Base-by-base conservation (phyloP, 2,797 vertebrate species). In the Sebastes jordani region DNA sequence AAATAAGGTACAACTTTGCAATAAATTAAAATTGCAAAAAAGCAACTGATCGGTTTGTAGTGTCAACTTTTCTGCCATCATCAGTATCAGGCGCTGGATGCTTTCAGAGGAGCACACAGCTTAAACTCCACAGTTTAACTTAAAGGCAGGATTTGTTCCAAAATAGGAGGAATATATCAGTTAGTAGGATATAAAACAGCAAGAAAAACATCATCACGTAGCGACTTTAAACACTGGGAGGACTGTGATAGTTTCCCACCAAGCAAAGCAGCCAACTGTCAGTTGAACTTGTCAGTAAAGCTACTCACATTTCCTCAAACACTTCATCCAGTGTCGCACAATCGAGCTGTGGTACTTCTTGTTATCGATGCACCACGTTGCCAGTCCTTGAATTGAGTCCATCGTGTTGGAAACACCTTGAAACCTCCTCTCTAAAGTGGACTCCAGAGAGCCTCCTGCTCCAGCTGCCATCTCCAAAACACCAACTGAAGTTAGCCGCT, bases 321-420 rank as follows among this genome's bases (percentile, higher is more conserved):
- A 97, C 95, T 97, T 98, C 68, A 97, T 95, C 98, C 98, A 99
- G 86, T 97, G 95, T 36, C 96, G 96, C 81, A 98, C 98, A 87
- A 99, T 96, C 55, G 96, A 90, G 89, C 90, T 95, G 95, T 99
- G 97, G 89, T 97, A 97, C 81, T 97, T 98, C 96, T 98, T 98
- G 96, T 99, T 98, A 81, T 99, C 98, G 88, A 99, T 97, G 91
- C 98, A 99, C 98, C 98, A 99, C 8, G 93, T 91, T 32, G 97
- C 97, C 52, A 99, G 92, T 87, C 97, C 97, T 88, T 99, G 98
- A 86, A 99, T 99, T 18, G 98, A 98, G 60, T 99, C 98, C 98
- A 98, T 98, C 4, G 98, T 99, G 94, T 98, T 99, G 63, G 95
- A 95, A 38, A 99, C 94, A 68, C 89, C 92, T 79, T 97, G 96